Percentiles rank a stretch among this genome's conserved stretches.
phyloP scores from a whole-genome alignment of 2,113 vertebrate species.

The Prolemur simus region DNA sequence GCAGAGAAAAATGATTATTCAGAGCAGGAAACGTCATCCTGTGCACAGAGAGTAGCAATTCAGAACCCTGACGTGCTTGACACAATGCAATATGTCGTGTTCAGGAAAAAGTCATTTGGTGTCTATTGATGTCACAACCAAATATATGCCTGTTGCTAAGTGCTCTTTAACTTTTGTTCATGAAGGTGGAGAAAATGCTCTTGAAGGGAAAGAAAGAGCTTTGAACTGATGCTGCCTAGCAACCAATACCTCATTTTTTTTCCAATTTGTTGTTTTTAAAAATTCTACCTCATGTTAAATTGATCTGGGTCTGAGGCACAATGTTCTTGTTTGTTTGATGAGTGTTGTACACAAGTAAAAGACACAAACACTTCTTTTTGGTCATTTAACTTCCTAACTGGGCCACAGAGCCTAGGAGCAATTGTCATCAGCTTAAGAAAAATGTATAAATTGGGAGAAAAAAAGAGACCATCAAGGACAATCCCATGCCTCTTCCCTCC shows the following conservation, averaged over 20 bases:
- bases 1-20: conserved; percentile 51
- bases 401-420: background rate
- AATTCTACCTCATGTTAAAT: conserved; percentile 75
- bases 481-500: background rate
- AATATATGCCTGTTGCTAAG: conserved; percentile 77
- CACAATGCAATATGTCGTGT: conserved; percentile 67
- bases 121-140: conserved; percentile 79
- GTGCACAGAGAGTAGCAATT: conserved; percentile 63
- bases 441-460: background rate
- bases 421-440: background rate
- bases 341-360: conserved; percentile 59
- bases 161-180: conserved; percentile 80
- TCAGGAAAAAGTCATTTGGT: conserved; percentile 75
- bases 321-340: conserved; percentile 71
- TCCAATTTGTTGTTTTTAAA: conserved; percentile 73
- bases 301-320: conserved; percentile 69
- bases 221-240: conserved; percentile 81
- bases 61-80: conserved; percentile 67
- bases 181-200: conserved; percentile 63
- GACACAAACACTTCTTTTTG: conserved; percentile 48
- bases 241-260: conserved; percentile 79
- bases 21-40: conserved; percentile 69
- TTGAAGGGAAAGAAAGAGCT: conserved; percentile 78
- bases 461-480: background rate
- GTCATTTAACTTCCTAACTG: background rate